phyloP scores from a whole-genome alignment of 92 coral and sea anemone species.

The Porites rus region DNA sequence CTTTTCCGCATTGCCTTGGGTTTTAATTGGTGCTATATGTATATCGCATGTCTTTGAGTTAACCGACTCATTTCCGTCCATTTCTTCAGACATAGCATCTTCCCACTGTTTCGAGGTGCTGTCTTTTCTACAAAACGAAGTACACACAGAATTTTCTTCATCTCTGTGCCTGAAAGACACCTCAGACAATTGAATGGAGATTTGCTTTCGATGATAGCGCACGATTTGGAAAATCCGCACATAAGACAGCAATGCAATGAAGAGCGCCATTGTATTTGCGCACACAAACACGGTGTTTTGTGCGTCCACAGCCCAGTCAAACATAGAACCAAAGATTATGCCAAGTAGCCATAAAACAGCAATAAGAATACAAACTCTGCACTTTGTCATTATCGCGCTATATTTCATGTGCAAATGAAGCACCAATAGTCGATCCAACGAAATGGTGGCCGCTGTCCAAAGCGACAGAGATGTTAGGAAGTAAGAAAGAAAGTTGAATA shows the following conservation, averaged over 20 bases:
- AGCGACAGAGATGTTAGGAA: conserved; percentile 30
- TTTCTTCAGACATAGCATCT: not conserved
- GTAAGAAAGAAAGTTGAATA: conserved; percentile 26
- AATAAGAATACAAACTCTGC: conserved; percentile 18
- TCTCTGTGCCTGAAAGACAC: conserved; percentile 13
- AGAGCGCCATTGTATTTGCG: conserved; percentile 19
- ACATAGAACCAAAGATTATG: conserved; percentile 40
- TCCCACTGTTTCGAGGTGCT: not conserved
- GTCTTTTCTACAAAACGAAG: not conserved
- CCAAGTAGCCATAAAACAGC: conserved; percentile 8
- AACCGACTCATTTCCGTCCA: not conserved
- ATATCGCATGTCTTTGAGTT: not conserved
- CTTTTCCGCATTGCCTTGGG: not conserved
- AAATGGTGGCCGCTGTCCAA: conserved; percentile 44
- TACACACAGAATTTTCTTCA: not conserved
- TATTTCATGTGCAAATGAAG: conserved; percentile 55
- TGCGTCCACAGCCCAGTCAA: conserved; percentile 45
- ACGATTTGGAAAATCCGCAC: conserved; percentile 44
- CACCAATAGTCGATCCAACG: conserved; percentile 49
- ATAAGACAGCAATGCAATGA: conserved; percentile 26
- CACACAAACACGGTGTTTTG: conserved; percentile 42
- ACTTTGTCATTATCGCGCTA: conserved; percentile 27
- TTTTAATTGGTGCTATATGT: not conserved
- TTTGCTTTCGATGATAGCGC: conserved; percentile 44
- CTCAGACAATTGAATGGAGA: conserved; percentile 28